Evolutionary conservation across 2,797 vertebrate species (phyloP), one percentile per base, ranked within the genome.

Genomic region (Lates japonicus): DNA sequence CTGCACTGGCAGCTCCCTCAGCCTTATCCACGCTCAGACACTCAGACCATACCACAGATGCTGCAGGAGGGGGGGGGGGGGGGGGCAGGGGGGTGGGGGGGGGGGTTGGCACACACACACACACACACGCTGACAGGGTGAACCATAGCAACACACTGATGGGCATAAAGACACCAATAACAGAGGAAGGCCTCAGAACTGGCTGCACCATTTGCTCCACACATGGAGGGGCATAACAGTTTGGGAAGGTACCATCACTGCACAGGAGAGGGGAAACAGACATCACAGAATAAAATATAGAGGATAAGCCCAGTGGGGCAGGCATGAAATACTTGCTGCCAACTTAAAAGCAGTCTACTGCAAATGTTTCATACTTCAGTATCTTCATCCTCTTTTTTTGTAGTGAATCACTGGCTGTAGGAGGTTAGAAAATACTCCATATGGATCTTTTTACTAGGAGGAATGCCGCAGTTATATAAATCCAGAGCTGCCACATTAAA

Each of bases 131-230:
- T 77, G 74, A 88, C 78, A 80, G 84, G 86, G 65, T 69, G 62
- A 87, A 89, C 81, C 87, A 92, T 89, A 90, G 87, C 88, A 89
- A 91, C 78, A 91, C 86, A 90, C 74, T 81, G 87, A 90, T 82
- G 85, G 81, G 69, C 75, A 83, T 81, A 78, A 75, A 91, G 86
- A 87, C 87, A 76, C 84, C 82, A 85, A 82, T 82, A 90, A 89
- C 84, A 86, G 81, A 72, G 78, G 78, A 85, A 72, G 80, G 83
- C 83, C 90, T 84, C 78, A 59, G 55, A 84, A 85, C 71, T 84
- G 89, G 87, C 85, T 80, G 76, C 86, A 89, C 87, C 90, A 90
- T 87, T 92, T 77, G 72, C 77, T 88, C 58, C 52, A 68, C 80
- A 74, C 84, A 62, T 61, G 55, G 70, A 86, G 83, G 69, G 65